Evolutionary conservation across 2,113 vertebrate species (phyloP).

Genomic region (Muntiacus muntjak): DNA sequence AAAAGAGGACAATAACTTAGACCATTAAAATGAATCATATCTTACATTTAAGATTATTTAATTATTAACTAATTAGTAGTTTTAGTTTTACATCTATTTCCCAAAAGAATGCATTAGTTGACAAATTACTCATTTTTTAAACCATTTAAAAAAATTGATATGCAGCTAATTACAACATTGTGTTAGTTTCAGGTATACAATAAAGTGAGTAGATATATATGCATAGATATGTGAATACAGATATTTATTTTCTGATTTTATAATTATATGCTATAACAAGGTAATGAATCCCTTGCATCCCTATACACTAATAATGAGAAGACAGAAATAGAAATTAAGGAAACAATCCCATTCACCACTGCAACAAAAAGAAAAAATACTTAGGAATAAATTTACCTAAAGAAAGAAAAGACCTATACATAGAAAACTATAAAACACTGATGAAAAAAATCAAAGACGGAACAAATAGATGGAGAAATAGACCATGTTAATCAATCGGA

Average conservation of each 20-base stretch:
- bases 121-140: not conserved
- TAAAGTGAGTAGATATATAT: not conserved
- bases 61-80: not conserved
- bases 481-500: not conserved
- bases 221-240: not conserved
- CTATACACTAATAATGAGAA: not conserved
- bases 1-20: not conserved
- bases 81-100: not conserved
- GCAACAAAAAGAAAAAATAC: not conserved
- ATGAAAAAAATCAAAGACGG: not conserved
- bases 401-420: not conserved
- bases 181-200: not conserved
- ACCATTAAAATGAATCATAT: not conserved
- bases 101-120: not conserved
- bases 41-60: not conserved
- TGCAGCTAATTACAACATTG: not conserved
- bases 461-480: not conserved
- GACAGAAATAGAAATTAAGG: not conserved
- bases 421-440: not conserved
- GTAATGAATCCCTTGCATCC: not conserved
- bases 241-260: not conserved
- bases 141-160: not conserved
- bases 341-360: not conserved
- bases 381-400: not conserved
- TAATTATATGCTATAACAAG: not conserved